These are phyloP conservation scores for Brachypteracias leptosomus DNA, from an alignment of 2,113 vertebrate genomes.

Conservation along the genomic window DNA sequence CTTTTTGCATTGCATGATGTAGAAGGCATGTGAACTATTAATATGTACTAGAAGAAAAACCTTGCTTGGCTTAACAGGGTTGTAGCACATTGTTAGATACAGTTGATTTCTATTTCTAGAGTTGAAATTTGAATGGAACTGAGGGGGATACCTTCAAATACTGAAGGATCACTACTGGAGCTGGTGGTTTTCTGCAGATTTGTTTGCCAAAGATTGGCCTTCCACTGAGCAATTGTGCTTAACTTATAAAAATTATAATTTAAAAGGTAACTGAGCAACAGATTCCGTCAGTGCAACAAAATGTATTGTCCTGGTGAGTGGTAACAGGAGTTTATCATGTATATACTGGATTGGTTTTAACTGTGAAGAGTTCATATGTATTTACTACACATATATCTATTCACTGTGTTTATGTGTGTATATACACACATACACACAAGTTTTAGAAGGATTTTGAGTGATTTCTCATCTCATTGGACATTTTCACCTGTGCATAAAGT, in stretches of 20 bases:
- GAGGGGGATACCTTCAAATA: neutral
- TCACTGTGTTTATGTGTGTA: neutral
- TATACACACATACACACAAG: neutral
- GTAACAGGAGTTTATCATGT: neutral
- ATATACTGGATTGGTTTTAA: neutral
- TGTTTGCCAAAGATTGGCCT: neutral
- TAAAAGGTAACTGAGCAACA: neutral
- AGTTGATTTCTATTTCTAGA: neutral
- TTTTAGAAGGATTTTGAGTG: neutral
- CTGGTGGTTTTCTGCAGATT: neutral
- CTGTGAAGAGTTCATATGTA: neutral
- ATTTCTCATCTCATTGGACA: neutral
- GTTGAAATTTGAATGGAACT: neutral
- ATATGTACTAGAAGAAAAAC: neutral
- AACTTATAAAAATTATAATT: neutral
- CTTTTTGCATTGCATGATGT: neutral
- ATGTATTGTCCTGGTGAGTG: neutral
- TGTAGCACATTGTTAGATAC: neutral
- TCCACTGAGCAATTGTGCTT: neutral
- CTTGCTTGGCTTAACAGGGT: neutral
- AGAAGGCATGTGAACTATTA: neutral
- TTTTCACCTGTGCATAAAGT: neutral
- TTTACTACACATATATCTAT: constrained; percentile 9
- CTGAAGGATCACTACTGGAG: neutral
- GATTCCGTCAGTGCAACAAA: neutral